phyloP scores from a whole-genome alignment of 2,113 vertebrate genomes.

The Panthera uncia region DNA sequence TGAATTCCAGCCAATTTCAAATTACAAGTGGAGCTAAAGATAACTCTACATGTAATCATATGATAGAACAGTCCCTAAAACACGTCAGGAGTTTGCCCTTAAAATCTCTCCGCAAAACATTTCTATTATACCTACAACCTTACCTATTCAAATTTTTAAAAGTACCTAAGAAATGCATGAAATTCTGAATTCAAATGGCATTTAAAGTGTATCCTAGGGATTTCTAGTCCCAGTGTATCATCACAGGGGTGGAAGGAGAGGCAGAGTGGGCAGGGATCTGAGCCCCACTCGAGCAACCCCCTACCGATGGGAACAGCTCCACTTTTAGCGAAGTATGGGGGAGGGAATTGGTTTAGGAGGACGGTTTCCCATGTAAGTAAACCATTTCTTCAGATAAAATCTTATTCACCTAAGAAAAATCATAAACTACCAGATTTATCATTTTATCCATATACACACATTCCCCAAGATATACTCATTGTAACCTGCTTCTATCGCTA shows the following conservation, averaged over 20 bases:
- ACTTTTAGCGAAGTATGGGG: background rate
- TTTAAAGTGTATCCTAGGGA: background rate
- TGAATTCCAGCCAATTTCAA: background rate
- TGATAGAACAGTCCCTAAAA: background rate
- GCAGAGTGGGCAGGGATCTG: background rate
- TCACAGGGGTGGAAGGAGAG: background rate
- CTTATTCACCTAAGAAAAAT: background rate
- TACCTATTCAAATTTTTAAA: background rate
- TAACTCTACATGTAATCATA: background rate
- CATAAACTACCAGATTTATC: background rate
- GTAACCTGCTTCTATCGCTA: background rate
- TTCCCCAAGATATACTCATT: background rate
- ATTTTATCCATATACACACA: background rate
- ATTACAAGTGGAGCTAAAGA: background rate
- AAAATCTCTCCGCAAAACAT: background rate
- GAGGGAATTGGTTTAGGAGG: background rate
- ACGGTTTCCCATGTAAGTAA: background rate
- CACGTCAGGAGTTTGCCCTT: background rate
- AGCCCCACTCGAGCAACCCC: background rate
- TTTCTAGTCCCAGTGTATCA: background rate
- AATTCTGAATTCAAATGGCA: background rate
- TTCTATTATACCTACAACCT: too few species aligned
- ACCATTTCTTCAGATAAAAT: constrained; percentile 14
- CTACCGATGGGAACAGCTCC: background rate
- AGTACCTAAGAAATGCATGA: background rate